phyloP scores from a whole-genome alignment of 2,797 vertebrate genomes.

The Hirundo rustica region DNA sequence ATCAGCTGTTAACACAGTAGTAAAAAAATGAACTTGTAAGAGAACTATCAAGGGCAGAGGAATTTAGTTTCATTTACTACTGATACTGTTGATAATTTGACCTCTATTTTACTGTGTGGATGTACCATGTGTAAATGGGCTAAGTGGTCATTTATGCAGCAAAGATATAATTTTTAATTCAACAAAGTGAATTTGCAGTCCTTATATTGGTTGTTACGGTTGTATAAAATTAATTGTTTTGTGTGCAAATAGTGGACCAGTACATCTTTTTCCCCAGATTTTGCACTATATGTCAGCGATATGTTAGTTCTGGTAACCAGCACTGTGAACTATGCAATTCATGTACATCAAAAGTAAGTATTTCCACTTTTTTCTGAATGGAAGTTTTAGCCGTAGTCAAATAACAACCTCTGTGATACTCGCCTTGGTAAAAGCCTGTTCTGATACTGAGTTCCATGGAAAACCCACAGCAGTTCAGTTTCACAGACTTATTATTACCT shows the following conservation, averaged over 20 bases:
- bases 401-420: neutral
- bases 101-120: neutral
- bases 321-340: constrained; percentile 87
- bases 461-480: neutral
- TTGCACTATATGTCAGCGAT: constrained; percentile 85
- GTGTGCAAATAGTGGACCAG: neutral
- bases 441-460: neutral
- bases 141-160: neutral
- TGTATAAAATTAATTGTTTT: neutral
- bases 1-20: neutral
- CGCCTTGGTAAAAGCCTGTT: neutral
- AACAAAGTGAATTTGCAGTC: neutral
- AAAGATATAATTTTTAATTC: neutral
- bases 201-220: neutral
- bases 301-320: constrained; percentile 84
- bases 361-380: neutral
- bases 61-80: neutral
- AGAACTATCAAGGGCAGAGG: neutral
- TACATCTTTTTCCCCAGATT: constrained; percentile 75
- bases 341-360: constrained; percentile 92
- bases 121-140: neutral
- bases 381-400: neutral
- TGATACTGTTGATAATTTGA: neutral
- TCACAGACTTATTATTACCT: neutral
- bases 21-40: neutral